Conservation (phyloP, 1,140 invertebrate species). For the Macrosteles quadrilineatus region DNA sequence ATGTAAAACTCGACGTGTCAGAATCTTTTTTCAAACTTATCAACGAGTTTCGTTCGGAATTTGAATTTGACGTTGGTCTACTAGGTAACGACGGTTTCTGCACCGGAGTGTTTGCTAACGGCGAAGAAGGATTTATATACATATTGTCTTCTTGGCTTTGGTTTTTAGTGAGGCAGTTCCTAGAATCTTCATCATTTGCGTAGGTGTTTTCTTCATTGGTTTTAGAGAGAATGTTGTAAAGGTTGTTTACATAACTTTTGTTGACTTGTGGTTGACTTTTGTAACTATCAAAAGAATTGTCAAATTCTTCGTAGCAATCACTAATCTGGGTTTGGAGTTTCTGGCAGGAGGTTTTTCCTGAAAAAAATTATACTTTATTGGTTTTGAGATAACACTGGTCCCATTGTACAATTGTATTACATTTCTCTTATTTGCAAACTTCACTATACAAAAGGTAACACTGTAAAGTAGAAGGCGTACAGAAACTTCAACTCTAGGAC, state of each 20-base stretch:
- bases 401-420: no score
- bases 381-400: no score
- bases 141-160: not conserved
- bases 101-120: slow-evolving; percentile 10
- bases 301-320: slow-evolving; percentile 15
- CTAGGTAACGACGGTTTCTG: not conserved
- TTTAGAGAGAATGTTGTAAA: not conserved
- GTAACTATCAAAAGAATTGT: not conserved
- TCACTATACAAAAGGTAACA: no score
- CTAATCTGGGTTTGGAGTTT: not conserved
- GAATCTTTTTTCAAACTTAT: slow-evolving; percentile 13
- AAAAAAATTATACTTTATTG: not conserved
- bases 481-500: no score
- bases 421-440: no score
- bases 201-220: not conserved
- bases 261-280: not conserved
- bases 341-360: not conserved
- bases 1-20: slow-evolving; percentile 13
- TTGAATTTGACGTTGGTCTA: not conserved
- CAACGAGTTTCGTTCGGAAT: slow-evolving; percentile 4
- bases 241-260: not conserved
- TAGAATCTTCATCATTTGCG: not conserved
- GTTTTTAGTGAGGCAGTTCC: not conserved
- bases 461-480: no score
- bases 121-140: slow-evolving; percentile 11